Base-by-base conservation (phyloP, 2,113 vertebrate species). In the Okapia johnstoni region DNA sequence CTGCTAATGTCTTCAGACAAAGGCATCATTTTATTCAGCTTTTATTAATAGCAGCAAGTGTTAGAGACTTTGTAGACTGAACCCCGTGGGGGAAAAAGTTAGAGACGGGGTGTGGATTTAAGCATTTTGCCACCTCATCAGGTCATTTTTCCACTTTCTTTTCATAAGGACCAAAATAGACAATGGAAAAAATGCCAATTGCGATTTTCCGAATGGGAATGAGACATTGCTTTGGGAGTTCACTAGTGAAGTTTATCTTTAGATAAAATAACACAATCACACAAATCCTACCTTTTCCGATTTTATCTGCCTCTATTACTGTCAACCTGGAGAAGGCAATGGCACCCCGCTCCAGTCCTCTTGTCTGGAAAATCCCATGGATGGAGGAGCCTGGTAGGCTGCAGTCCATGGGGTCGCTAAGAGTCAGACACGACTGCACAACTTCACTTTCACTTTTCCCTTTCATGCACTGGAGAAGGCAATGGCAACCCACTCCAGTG, bases 21-120 rank as follows among this genome's bases (percentile, higher is more conserved):
- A 98, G 97, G 70, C 88, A 97, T 98, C 97, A 97, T 98, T 98
- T 96, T 98, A 83, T 96, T 98, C 97, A 33, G 70, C 54, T 88
- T 95, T 96, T 98, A 98, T 97, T 98, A 98, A 98, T 97, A 98
- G 97, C 81, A 97, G 70, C 83, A 91, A 98, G 94, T 98, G 98
- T 98, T 98, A 92, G 90, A 90, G 36, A 88, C 86, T 96, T 88
- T 52, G 95, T 90, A 77, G 90, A 63, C 98, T 84, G 85, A 93
- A 93, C 50, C 77, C 95, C 73, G 79, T 88, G 70, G 90, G 94
- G 94, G 88, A 83, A 90, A 80, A 97, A 90, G 76, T 70, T 85
- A 87, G 61, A 97, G 90, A 25, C 70, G 0, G 30, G 70, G 88
- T 96, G 97, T 96, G 96, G 96, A 89, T 91, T 96, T 84, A 96